Evolutionary conservation across 2,797 vertebrate genomes (phyloP).

Genomic region (Brachyrhaphis roseni): DNA sequence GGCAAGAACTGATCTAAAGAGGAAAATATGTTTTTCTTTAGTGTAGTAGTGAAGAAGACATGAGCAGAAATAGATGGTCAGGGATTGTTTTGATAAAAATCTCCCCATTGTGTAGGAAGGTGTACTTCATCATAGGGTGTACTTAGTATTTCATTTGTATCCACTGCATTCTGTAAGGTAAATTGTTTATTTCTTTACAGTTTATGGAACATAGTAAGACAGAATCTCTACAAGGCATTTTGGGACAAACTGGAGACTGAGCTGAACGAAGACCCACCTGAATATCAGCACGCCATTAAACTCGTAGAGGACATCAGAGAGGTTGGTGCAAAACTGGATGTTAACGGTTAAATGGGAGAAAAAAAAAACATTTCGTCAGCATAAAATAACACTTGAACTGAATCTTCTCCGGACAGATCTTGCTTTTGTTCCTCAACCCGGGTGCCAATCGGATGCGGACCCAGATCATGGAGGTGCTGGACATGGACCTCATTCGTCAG

Average conservation of each 20-base stretch:
- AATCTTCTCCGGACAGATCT: constrained; percentile 73
- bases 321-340: constrained; percentile 69
- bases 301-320: constrained; percentile 93
- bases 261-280: constrained; percentile 89
- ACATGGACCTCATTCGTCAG: constrained; percentile 91
- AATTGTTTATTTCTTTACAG: constrained; percentile 65
- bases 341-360: background rate
- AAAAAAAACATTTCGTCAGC: background rate
- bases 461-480: constrained; percentile 93
- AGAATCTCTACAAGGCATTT: constrained; percentile 90
- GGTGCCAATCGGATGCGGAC: constrained; percentile 90
- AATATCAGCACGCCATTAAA: constrained; percentile 90
- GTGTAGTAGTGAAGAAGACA: background rate
- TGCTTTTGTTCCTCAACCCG: constrained; percentile 91
- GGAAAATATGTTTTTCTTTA: background rate
- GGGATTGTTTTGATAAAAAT: background rate
- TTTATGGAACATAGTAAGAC: constrained; percentile 84
- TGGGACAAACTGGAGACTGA: constrained; percentile 91
- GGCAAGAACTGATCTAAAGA: background rate
- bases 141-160: background rate
- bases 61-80: background rate
- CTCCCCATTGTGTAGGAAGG: background rate
- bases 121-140: background rate
- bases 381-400: background rate
- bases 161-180: background rate